Evolutionary conservation across 2,888 invertebrate species (phyloP), one percentile per base, ranked within the genome.

Genomic region (Argyra leucocephala): DNA sequence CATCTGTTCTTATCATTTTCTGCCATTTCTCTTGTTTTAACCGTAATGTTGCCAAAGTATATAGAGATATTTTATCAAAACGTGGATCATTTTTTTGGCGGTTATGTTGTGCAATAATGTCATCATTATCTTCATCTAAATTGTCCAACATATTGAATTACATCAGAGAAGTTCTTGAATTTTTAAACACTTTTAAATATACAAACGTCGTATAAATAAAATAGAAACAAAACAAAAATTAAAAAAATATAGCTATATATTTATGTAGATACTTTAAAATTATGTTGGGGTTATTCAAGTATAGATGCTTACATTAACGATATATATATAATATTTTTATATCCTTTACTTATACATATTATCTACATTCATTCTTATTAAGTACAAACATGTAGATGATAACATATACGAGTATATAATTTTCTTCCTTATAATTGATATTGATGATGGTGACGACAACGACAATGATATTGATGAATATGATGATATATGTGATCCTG

Each of bases 11-110:
- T 69, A 92, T 86, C 85, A 95, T 89, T 80, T 92, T 94, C 63
- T 82, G 76, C 93, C 94, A 96, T 83, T 89, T 91, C 69, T 96
- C 96, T 66, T 85, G 80, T 80, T 94, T 96, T 68, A 93, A 81
- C 75, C 89, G 89, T 71, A 93, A 84, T 10, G 89, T 83, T 75
- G 85, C 87, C 24, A 85, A 78, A 57, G 91, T 79, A 75, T 88
- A 93, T 74, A 88, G 87, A 64, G 88, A 85, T 65, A 96, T 83
- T 77, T 90, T 93, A 71, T 91, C 89, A 67, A 93, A 80, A 24
- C 94, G 85, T 63, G 82, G 80, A 80, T 95, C 94, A 63, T 83
- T 81, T 22, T 73, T 58, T 58, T 23, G 58, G 9, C 22, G 58
- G 5, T 10, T 10, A 2, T 22, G 58, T 58, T 22, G 22, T 21